Conservation (phyloP, 2,113 vertebrate genomes). For the Excalfactoria chinensis region DNA sequence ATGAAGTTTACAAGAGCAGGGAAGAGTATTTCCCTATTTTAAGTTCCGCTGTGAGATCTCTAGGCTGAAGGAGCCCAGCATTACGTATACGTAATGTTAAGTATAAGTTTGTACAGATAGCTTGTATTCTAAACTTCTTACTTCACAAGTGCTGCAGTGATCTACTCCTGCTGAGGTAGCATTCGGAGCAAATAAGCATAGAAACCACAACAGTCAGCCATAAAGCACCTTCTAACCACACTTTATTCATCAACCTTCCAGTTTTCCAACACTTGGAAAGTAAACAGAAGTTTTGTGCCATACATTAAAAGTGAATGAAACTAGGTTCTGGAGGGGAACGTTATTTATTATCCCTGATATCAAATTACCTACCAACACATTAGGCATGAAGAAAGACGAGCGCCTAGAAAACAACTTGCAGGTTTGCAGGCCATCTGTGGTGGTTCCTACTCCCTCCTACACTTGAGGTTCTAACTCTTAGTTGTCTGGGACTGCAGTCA, state of each 20-base stretch:
- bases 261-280: conserved; percentile 16
- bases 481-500: not conserved
- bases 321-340: not conserved
- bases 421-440: not conserved
- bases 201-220: conserved; percentile 14
- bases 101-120: not conserved
- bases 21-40: not conserved
- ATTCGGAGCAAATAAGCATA: not conserved
- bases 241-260: not conserved
- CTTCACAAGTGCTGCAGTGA: not conserved
- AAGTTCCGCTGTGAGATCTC: not conserved
- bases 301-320: not conserved
- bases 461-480: accelerated
- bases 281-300: not conserved
- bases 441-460: not conserved
- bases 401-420: not conserved
- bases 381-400: not conserved
- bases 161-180: not conserved
- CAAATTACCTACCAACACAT: not conserved
- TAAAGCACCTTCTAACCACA: conserved; percentile 11
- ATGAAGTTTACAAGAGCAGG: not conserved
- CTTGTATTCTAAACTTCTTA: not conserved
- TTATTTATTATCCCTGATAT: not conserved
- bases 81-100: not conserved
- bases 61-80: not conserved